A percentile compares a stretch with the other conserved stretches of the same genome.
Conservation (phyloP, 2,113 vertebrate genomes). For the Pionites leucogaster region DNA sequence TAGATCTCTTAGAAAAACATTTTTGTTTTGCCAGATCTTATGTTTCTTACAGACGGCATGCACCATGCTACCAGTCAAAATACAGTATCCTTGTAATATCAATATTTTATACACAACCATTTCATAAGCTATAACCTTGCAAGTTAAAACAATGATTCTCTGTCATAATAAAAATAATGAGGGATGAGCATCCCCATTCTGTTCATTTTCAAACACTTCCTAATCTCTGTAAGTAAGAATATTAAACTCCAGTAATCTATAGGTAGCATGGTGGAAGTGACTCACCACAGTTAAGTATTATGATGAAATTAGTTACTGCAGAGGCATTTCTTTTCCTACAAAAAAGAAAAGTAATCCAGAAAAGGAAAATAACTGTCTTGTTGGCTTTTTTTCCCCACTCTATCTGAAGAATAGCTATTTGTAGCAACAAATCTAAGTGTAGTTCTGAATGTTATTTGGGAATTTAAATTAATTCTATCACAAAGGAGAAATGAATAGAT, state of each 20-base stretch:
- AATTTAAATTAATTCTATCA: neutral
- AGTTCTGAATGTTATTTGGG: neutral
- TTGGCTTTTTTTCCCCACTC: neutral
- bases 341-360: neutral
- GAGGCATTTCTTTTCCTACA: neutral
- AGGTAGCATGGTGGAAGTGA: slow-evolving; percentile 6
- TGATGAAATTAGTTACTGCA: neutral
- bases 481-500: neutral
- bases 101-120: slow-evolving; percentile 60
- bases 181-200: slow-evolving; percentile 21
- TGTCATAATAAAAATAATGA: slow-evolving; percentile 67
- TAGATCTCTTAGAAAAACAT: slow-evolving; percentile 51
- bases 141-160: slow-evolving; percentile 61
- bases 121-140: slow-evolving; percentile 46
- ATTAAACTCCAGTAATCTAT: slow-evolving; percentile 34
- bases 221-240: slow-evolving; percentile 41
- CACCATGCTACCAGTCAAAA: slow-evolving; percentile 66
- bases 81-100: slow-evolving; percentile 49
- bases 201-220: slow-evolving; percentile 12
- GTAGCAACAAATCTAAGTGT: neutral
- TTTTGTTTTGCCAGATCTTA: slow-evolving; percentile 66
- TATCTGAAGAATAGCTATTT: neutral
- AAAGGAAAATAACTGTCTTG: neutral
- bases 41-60: slow-evolving; percentile 60
- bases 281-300: neutral